Conservation (phyloP, 2,113 vertebrate genomes). For the Oryzias javanicus region DNA sequence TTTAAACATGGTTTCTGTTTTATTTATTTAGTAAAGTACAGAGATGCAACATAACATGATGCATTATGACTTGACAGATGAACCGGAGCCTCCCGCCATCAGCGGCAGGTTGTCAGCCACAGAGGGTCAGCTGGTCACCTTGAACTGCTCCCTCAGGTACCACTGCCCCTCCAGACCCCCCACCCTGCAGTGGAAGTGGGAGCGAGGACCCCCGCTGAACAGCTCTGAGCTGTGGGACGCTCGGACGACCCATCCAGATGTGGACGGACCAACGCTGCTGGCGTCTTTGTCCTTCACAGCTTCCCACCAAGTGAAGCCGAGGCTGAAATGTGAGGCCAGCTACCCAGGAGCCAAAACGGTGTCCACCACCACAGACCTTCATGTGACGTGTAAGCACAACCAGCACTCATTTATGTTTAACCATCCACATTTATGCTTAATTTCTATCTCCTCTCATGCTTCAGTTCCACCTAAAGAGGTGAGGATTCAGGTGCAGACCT, state of each 20-base stretch:
- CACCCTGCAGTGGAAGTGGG: conserved; percentile 66
- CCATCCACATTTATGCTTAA: background rate
- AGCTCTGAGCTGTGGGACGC: conserved; percentile 14
- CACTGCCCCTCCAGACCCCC: conserved; percentile 71
- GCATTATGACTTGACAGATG: conserved; percentile 46
- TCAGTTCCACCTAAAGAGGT: conserved; percentile 77
- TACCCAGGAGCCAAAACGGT: conserved; percentile 43
- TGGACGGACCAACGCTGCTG: conserved; percentile 39
- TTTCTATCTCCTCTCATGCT: background rate
- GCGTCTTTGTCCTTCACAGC: conserved; percentile 66
- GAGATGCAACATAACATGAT: background rate
- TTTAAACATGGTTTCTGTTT: too few species aligned
- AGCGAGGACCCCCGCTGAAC: conserved; percentile 45
- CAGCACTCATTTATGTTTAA: background rate
- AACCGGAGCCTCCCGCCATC: conserved; percentile 65
- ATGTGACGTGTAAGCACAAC: conserved; percentile 72
- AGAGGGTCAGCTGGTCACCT: conserved; percentile 66
- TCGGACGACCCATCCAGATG: conserved; percentile 21
- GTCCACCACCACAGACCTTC: conserved; percentile 41
- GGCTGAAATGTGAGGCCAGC: conserved; percentile 67
- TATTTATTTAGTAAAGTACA: too few species aligned
- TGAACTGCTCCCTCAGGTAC: conserved; percentile 73
- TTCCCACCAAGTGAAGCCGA: conserved; percentile 62
- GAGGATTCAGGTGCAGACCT: conserved; percentile 59
- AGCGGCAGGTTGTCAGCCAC: conserved; percentile 50